These are phyloP conservation scores for Sapajus apella DNA, from an alignment of 2,113 vertebrate species.

Conservation along the genomic window DNA sequence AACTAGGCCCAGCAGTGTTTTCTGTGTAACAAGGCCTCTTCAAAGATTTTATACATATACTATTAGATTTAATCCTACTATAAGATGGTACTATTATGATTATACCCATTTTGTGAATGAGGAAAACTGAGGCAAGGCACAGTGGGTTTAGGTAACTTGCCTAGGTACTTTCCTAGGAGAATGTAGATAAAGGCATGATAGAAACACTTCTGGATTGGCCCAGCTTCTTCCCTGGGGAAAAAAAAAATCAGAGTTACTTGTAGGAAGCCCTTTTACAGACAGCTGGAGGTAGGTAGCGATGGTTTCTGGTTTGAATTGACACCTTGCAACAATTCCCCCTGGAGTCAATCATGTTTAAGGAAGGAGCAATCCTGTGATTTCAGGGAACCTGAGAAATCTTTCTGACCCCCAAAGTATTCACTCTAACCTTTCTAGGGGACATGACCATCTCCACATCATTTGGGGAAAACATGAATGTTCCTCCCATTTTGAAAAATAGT, in stretches of 20 bases:
- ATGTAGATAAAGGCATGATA: not conserved
- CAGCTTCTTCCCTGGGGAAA: not conserved
- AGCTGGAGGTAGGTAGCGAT: not conserved
- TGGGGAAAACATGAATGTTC: not conserved
- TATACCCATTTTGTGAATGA: not conserved
- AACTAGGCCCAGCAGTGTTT: not conserved
- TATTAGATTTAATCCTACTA: not conserved
- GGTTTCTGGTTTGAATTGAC: not conserved
- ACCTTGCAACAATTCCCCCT: not conserved
- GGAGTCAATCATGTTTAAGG: not conserved
- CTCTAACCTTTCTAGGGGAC: not conserved
- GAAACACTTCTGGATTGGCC: not conserved
- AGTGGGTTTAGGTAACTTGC: not conserved
- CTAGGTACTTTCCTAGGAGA: not conserved
- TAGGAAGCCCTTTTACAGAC: not conserved
- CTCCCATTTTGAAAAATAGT: not conserved
- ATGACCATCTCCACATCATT: not conserved
- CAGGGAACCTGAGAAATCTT: not conserved
- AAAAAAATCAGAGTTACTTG: not conserved
- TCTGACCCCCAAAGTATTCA: not conserved
- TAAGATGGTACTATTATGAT: not conserved
- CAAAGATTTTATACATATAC: not conserved
- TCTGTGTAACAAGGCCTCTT: not conserved
- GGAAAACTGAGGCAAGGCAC: not conserved
- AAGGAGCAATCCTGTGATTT: not conserved